These are phyloP conservation scores for Agonopterix alstromeriana DNA, from an alignment of 2,888 invertebrate species.

Conservation along the genomic window DNA sequence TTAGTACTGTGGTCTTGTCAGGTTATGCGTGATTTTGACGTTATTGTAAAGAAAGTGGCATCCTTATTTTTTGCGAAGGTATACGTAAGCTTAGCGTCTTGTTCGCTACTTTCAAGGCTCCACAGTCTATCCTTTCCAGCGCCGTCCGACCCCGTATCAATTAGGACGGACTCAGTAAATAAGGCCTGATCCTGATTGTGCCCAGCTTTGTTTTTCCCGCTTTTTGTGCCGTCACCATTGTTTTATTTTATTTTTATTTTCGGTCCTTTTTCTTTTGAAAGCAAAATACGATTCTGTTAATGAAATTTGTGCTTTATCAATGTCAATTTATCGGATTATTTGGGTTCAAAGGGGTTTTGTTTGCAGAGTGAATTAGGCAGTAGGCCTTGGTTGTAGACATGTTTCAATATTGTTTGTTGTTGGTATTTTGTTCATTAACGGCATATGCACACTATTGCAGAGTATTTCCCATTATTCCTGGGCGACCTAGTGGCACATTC, in stretches of 20 bases:
- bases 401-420: too few relatives aligned
- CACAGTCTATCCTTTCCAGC: constrained; percentile 26
- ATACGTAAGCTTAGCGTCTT: too few relatives aligned
- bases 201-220: constrained; percentile 43
- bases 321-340: constrained; percentile 9
- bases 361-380: not conserved
- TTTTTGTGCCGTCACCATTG: constrained; percentile 25
- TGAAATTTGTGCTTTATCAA: constrained; percentile 11
- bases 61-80: too few relatives aligned
- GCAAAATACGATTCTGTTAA: constrained; percentile 2
- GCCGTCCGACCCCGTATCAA: constrained; percentile 52
- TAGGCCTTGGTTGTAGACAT: not conserved
- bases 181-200: constrained; percentile 51
- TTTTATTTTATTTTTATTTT: constrained; percentile 21
- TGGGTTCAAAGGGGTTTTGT: constrained; percentile 1
- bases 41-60: too few relatives aligned
- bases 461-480: too few relatives aligned
- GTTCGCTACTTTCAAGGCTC: constrained; percentile 20
- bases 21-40: too few relatives aligned
- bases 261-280: constrained; percentile 4
- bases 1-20: too few relatives aligned
- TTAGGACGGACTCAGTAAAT: constrained; percentile 59
- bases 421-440: too few relatives aligned
- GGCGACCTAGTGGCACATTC: too few relatives aligned
- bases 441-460: too few relatives aligned